A percentile compares a stretch with the other conserved stretches of the same genome.
These are phyloP conservation scores for Amblyornis subalaris DNA, from an alignment of 2,113 vertebrate species.

Conservation along the genomic window DNA sequence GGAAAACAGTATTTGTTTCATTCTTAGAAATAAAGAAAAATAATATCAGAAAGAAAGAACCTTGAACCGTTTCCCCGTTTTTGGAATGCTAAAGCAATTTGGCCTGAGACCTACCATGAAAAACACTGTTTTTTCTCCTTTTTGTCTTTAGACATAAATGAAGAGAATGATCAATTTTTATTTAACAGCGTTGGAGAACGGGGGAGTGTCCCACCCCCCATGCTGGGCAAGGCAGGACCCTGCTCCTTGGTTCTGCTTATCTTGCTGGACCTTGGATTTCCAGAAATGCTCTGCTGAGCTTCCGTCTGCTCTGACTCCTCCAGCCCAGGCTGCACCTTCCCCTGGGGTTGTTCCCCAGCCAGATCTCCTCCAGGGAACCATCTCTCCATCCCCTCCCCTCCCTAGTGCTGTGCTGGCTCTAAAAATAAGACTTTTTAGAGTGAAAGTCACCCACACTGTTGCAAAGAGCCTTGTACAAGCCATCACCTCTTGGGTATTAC, in stretches of 20 bases:
- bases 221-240: background rate
- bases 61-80: background rate
- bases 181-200: background rate
- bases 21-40: background rate
- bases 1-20: background rate
- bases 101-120: background rate
- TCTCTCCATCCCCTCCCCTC: background rate
- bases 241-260: background rate
- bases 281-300: background rate
- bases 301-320: background rate
- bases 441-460: background rate
- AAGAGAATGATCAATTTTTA: background rate
- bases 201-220: accelerated
- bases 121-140: background rate
- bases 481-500: accelerated
- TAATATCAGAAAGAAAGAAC: accelerated
- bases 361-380: background rate
- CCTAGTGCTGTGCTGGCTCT: background rate
- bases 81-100: background rate
- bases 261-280: background rate
- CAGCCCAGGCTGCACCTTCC: background rate
- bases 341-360: background rate
- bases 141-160: background rate
- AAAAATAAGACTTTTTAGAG: background rate
- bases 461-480: background rate